Percentiles rank a stretch among this genome's conserved stretches.
Conservation (phyloP, 2,888 invertebrate genomes). For the Glyphotaelius pellucidus region DNA sequence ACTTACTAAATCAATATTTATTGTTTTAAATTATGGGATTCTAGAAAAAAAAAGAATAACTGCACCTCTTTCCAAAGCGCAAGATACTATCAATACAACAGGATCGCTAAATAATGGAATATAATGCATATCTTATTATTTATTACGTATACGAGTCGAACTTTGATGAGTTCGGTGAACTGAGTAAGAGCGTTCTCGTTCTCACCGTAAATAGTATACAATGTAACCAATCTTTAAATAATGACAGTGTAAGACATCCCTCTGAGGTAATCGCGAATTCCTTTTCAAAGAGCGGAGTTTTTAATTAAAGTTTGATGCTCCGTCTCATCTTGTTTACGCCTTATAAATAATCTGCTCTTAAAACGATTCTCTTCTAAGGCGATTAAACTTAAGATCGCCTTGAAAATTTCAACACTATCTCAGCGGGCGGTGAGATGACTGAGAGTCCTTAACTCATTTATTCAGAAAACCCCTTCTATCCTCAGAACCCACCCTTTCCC, state of each 20-base stretch:
- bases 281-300: not conserved
- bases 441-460: constrained; percentile 61
- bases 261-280: not conserved
- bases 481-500: constrained; percentile 10
- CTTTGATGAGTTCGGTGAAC: not conserved
- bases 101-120: too few species aligned
- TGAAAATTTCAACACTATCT: constrained; percentile 64
- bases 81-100: too few species aligned
- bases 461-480: constrained; percentile 57
- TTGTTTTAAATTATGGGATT: too few species aligned
- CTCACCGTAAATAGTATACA: not conserved
- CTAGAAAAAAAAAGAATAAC: too few species aligned
- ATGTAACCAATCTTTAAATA: not conserved
- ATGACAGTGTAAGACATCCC: not conserved
- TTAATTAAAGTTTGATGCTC: constrained; percentile 42
- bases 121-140: too few species aligned
- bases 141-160: too few species aligned
- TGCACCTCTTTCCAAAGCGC: too few species aligned
- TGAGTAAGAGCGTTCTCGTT: not conserved
- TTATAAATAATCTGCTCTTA: constrained; percentile 48
- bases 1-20: too few species aligned
- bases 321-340: constrained; percentile 28
- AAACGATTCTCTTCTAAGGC: constrained; percentile 53
- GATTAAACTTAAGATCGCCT: constrained; percentile 64
- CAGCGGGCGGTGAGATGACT: constrained; percentile 58